Evolutionary conservation across 2,113 vertebrate genomes (phyloP).

Genomic region (Poecilia latipinna): DNA sequence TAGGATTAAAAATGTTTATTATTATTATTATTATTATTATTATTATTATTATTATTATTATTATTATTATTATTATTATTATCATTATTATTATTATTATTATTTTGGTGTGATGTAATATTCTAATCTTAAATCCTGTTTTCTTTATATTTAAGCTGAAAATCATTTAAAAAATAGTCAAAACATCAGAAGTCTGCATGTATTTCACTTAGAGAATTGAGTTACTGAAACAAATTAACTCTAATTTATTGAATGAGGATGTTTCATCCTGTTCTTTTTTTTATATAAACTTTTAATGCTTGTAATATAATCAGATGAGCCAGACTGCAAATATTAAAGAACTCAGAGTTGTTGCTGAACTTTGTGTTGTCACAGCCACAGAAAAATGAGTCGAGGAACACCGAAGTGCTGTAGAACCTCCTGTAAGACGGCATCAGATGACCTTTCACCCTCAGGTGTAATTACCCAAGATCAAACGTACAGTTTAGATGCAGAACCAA

Average conservation of each 20-base stretch:
- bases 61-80: no score
- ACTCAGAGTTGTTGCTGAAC: not conserved
- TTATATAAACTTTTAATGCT: not conserved
- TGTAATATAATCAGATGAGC: not conserved
- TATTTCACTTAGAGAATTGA: not conserved
- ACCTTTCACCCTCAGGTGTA: slow-evolving; percentile 34
- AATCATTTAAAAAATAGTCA: no score
- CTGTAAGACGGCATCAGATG: slow-evolving; percentile 30
- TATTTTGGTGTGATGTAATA: no score
- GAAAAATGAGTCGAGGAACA: not conserved
- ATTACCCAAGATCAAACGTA: slow-evolving; percentile 33
- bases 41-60: no score
- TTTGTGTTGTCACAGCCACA: not conserved
- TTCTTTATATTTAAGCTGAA: no score
- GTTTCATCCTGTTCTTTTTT: not conserved
- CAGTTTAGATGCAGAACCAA: slow-evolving; percentile 14
- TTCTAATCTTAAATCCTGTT: no score
- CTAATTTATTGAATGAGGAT: no score
- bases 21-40: no score
- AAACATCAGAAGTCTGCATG: not conserved
- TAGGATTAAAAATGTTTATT: no score
- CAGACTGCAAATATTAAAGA: not conserved
- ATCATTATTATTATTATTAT: no score
- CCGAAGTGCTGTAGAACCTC: not conserved
- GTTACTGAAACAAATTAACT: not conserved